phyloP scores from a whole-genome alignment of 2,113 vertebrate species.

The Patagioenas fasciata region DNA sequence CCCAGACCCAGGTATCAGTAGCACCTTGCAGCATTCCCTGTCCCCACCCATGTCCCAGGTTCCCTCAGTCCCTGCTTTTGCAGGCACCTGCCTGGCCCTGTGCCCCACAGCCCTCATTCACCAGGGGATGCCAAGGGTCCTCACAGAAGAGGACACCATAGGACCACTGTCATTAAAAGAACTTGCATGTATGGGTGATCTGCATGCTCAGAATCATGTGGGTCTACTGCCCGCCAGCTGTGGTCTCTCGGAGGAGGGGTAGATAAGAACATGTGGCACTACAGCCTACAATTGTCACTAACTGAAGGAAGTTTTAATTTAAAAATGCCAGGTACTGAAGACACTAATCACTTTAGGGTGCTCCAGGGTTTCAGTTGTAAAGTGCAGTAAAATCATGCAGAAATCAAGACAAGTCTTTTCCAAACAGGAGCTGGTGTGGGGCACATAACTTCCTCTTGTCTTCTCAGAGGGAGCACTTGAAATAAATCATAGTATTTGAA shows the following conservation, averaged over 20 bases:
- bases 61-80: background rate
- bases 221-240: background rate
- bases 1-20: background rate
- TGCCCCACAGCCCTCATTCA: background rate
- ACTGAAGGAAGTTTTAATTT: background rate
- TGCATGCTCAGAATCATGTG: too few relatives aligned
- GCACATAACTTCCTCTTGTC: background rate
- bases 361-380: background rate
- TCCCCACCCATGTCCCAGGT: rapidly evolving
- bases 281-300: background rate
- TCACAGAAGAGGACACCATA: background rate
- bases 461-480: background rate
- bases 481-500: background rate
- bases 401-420: background rate
- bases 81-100: background rate
- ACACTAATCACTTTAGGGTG: background rate
- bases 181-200: background rate
- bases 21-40: background rate
- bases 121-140: background rate
- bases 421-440: background rate
- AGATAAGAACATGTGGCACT: rapidly evolving
- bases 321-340: background rate
- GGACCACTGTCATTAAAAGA: background rate
- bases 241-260: background rate
- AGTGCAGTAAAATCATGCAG: background rate